Evolutionary conservation across 2,888 invertebrate genomes (phyloP).

Genomic region (Eurois occulta): DNA sequence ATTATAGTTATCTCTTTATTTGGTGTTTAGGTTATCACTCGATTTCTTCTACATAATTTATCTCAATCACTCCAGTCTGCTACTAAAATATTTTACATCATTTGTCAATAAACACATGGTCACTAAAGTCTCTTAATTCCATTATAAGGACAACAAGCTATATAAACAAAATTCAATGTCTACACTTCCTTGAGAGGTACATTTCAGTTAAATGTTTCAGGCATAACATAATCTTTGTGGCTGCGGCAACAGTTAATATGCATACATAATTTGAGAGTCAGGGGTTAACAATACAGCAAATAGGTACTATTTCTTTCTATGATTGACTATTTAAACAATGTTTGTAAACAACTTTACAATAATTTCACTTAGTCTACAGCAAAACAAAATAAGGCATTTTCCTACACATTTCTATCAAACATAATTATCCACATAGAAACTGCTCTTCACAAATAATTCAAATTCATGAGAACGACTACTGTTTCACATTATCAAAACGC

Average conservation of each 20-base stretch:
- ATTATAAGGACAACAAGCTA: slow-evolving; percentile 68
- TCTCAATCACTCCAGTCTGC: slow-evolving; percentile 53
- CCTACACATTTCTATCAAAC: slow-evolving; percentile 83
- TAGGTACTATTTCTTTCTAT: slow-evolving; percentile 70
- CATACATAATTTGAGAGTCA: slow-evolving; percentile 74
- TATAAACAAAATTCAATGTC: slow-evolving; percentile 73
- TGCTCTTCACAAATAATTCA: slow-evolving; percentile 74
- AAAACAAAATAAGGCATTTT: slow-evolving; percentile 89
- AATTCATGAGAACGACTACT: slow-evolving; percentile 74
- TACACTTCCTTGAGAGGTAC: slow-evolving; percentile 83
- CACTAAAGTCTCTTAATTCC: slow-evolving; percentile 61
- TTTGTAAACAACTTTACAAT: slow-evolving; percentile 81
- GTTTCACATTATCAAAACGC: slow-evolving; percentile 72
- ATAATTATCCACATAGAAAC: slow-evolving; percentile 77
- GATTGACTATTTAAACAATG: slow-evolving; percentile 79
- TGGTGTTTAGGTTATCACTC: slow-evolving; percentile 66
- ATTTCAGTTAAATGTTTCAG: slow-evolving; percentile 67
- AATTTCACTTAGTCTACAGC: slow-evolving; percentile 86
- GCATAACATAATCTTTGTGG: slow-evolving; percentile 75
- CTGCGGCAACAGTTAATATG: slow-evolving; percentile 69
- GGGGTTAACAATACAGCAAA: slow-evolving; percentile 77
- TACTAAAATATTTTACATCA: slow-evolving; percentile 58
- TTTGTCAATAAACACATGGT: slow-evolving; percentile 52
- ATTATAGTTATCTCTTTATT: slow-evolving; percentile 54
- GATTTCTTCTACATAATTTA: slow-evolving; percentile 60